Conservation (phyloP, 2,797 vertebrate genomes). For the Sebastes trivittatus region DNA sequence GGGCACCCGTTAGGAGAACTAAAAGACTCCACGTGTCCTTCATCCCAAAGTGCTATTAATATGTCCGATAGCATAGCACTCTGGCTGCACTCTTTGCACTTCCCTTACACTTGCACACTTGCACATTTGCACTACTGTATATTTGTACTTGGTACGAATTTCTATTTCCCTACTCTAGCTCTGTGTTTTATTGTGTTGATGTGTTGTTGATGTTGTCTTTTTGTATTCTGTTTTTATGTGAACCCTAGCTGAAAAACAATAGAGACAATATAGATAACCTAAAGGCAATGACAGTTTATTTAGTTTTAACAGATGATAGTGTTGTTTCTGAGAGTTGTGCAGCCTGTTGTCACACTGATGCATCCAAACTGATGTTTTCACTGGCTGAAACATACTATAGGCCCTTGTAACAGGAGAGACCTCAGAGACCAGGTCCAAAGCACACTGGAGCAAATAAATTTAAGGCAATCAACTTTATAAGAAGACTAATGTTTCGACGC, state of each 20-base stretch:
- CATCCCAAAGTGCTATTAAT: no score
- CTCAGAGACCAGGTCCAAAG: no score
- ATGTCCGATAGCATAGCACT: background rate
- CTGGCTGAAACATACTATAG: background rate
- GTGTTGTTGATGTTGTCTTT: no score
- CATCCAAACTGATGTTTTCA: background rate
- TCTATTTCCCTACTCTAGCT: background rate
- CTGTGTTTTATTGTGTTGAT: no score
- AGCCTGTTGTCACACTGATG: background rate
- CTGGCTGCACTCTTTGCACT: background rate
- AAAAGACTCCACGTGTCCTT: background rate
- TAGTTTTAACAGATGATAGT: background rate
- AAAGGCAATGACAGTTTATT: background rate
- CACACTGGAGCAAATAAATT: no score
- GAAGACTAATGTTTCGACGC: no score
- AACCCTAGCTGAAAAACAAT: no score
- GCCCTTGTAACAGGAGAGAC: rapidly evolving
- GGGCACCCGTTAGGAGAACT: background rate
- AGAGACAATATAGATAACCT: no score
- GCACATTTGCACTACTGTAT: background rate
- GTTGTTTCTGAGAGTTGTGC: background rate
- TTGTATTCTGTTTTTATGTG: no score
- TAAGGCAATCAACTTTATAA: no score
- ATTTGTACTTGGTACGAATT: background rate
- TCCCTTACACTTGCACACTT: background rate